Base-by-base conservation (phyloP, 1,140 invertebrate genomes). In the Trypoxylus dichotomus region DNA sequence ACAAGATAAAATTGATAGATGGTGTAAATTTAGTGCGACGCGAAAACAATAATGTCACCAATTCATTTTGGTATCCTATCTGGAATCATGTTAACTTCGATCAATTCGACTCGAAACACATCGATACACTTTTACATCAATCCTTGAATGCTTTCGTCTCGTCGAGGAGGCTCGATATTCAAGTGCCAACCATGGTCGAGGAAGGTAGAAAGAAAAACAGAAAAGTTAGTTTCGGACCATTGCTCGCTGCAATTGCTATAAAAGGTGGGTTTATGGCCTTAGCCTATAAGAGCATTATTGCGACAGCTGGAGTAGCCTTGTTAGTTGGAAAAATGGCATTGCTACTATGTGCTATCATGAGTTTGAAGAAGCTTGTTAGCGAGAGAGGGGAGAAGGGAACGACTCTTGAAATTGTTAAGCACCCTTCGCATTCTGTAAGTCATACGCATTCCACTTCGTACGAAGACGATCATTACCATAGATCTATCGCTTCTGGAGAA, bases 381-480 rank as follows among this genome's bases (percentile, higher is more conserved):
- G 88, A 88, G 2, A 88, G 89, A 19, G 89, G 91, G 72, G 93
- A 94, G 83, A 94, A 94, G 84, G 60, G 21, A 68, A 94, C 93
- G 2, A 94, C 94, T 13, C 93, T 94, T 82, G 94, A 95, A 86
- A 94, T 95, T 83, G 91, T 95, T 19, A 95, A 95, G 84, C 92
- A 94, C 86, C 94, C 94, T n/a, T 91, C 94, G 80, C 91, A 94
- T 74, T 92, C 91, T 47, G 92, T 93, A 84, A 90, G 90, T 81
- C 92, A 95, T 80, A 92, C 93, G 3, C 93, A 94, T 82, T 94
- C 93, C 1, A 90, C 91, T 7, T 90, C 90, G 13, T 92, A 93
- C 84, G 91, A 93, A 78, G 92, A 93, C 58, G 90, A 90, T 74
- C 88, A 88, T 21, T 88, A 89, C 29, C 90, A 91, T 81, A 74